phyloP scores from a whole-genome alignment of 35 echinoderm and acorn worm species.

The Lytechinus variegatus region DNA sequence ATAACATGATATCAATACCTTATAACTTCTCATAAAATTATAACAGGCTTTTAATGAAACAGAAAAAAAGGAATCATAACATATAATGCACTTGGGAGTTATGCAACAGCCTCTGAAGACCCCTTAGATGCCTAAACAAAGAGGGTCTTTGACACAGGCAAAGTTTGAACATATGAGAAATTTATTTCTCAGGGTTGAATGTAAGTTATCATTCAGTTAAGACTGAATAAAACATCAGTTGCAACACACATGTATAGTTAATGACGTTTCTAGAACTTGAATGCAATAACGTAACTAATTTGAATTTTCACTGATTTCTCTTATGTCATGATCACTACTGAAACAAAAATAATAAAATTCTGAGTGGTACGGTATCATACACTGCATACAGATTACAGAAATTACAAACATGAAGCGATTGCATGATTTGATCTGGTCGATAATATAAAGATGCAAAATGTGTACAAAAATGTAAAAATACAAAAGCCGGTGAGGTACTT shows the following conservation, averaged over 20 bases:
- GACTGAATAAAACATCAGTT: too few species aligned
- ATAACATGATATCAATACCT: too few species aligned
- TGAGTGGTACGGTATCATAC: neutral
- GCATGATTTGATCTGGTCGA: neutral
- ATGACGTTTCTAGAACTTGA: neutral
- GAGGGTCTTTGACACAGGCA: too few species aligned
- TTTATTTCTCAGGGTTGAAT: too few species aligned
- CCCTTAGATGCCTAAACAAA: too few species aligned
- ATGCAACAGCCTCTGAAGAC: too few species aligned
- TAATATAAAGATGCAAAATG: neutral
- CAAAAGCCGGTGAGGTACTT: neutral
- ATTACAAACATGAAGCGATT: neutral
- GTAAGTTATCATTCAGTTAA: too few species aligned
- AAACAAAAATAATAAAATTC: neutral
- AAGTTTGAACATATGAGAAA: too few species aligned
- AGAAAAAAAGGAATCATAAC: too few species aligned
- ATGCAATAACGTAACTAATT: neutral
- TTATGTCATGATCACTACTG: neutral
- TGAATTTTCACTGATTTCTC: neutral
- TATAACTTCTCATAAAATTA: too few species aligned
- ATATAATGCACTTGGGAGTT: too few species aligned
- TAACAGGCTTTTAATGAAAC: too few species aligned
- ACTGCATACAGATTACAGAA: neutral
- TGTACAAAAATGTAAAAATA: slow-evolving; percentile 2
- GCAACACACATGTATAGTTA: neutral